A percentile compares a stretch with the other conserved stretches of the same genome.
Evolutionary conservation across 2,113 vertebrate genomes (phyloP).

Genomic region (Stegastes partitus): DNA sequence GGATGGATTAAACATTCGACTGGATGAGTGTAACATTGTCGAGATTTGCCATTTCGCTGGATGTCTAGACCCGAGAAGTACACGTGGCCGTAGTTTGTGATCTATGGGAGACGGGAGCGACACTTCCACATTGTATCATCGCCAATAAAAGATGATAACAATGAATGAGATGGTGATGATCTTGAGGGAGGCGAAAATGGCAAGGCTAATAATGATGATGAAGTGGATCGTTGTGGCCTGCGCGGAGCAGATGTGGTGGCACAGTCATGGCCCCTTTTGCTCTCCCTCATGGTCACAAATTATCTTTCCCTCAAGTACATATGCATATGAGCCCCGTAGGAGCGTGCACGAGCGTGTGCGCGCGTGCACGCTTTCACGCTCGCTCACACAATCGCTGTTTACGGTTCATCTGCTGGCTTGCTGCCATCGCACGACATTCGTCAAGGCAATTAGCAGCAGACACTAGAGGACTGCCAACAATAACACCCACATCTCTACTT

Average conservation of each 20-base stretch:
- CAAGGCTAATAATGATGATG: constrained; percentile 66
- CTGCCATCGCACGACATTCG: constrained; percentile 76
- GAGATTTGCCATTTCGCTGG: not conserved
- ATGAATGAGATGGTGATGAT: constrained; percentile 37
- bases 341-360: not conserved
- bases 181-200: constrained; percentile 50
- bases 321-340: not conserved
- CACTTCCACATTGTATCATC: constrained; percentile 32
- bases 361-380: not conserved
- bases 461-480: constrained; percentile 55
- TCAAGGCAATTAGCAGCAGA: constrained; percentile 82
- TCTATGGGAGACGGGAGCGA: constrained; percentile 35
- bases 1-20: constrained; percentile 33
- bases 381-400: constrained; percentile 42
- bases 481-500: constrained; percentile 57
- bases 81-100: constrained; percentile 2
- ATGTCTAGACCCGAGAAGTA: not conserved
- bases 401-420: constrained; percentile 72
- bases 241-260: constrained; percentile 60
- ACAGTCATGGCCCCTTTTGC: constrained; percentile 28
- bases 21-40: constrained; percentile 20
- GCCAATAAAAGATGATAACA: constrained; percentile 50
- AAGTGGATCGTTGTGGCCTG: constrained; percentile 58
- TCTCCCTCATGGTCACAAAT: constrained; percentile 28
- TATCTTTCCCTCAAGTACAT: constrained; percentile 14